phyloP scores from a whole-genome alignment of 2,888 invertebrate species.

The Chloroclystis v-ata region DNA sequence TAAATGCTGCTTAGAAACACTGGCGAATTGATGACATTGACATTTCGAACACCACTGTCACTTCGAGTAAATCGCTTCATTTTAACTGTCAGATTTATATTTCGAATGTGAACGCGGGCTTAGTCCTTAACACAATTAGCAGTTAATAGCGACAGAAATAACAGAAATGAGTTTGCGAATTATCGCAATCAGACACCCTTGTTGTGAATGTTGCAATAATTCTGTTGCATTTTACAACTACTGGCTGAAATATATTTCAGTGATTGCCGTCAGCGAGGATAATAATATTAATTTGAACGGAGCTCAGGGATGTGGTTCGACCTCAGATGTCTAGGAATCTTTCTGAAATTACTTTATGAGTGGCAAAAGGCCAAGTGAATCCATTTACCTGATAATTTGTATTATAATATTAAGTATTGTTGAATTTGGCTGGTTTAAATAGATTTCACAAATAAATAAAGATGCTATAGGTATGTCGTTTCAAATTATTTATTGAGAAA shows the following conservation, averaged over 20 bases:
- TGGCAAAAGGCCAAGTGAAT: constrained; percentile 17
- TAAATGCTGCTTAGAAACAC: constrained; percentile 26
- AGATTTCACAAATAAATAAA: no score
- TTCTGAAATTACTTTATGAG: constrained; percentile 11
- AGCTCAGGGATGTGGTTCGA: constrained; percentile 23
- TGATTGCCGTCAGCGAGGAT: constrained; percentile 22
- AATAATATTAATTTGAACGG: constrained; percentile 20
- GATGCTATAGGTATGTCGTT: constrained; percentile 24
- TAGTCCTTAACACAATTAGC: constrained; percentile 63
- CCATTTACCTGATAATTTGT: neutral
- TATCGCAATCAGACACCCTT: constrained; percentile 47
- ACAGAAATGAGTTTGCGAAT: constrained; percentile 65
- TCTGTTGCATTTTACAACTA: constrained; percentile 29
- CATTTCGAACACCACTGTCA: constrained; percentile 17
- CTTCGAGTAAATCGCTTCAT: constrained; percentile 11
- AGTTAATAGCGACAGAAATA: constrained; percentile 45
- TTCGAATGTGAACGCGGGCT: constrained; percentile 30
- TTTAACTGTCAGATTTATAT: constrained; percentile 12
- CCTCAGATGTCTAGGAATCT: constrained; percentile 22
- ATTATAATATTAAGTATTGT: no score
- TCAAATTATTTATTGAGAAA: no score
- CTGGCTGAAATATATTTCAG: constrained; percentile 26
- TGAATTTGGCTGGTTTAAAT: no score
- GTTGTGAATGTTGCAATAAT: constrained; percentile 30
- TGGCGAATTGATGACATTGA: constrained; percentile 13